These are phyloP conservation scores for Pan paniscus DNA, from an alignment of 2,113 vertebrate species.

Conservation along the genomic window DNA sequence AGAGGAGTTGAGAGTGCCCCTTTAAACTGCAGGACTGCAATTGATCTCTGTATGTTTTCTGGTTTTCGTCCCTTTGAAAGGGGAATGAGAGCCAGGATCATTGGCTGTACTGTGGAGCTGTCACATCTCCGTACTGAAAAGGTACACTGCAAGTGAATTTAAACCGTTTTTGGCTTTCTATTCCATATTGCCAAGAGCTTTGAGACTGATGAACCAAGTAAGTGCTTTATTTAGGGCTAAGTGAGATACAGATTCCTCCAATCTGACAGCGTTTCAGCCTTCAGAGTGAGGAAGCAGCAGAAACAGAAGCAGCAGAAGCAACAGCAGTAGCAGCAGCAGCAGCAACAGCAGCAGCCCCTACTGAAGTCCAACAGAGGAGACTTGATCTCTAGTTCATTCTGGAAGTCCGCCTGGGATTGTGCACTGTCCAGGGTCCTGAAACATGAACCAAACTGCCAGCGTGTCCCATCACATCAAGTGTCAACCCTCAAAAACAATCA, in stretches of 20 bases:
- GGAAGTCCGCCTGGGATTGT: slow-evolving; percentile 53
- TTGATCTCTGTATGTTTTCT: slow-evolving; percentile 76
- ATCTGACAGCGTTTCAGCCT: slow-evolving; percentile 70
- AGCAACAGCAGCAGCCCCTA: slow-evolving; percentile 49
- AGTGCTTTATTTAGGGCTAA: slow-evolving; percentile 75
- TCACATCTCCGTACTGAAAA: slow-evolving; percentile 75
- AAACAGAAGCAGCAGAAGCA: slow-evolving; percentile 49
- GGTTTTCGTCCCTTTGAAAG: slow-evolving; percentile 72
- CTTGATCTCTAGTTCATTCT: not conserved
- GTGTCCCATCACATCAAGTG: slow-evolving; percentile 93
- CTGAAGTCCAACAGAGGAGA: slow-evolving; percentile 62
- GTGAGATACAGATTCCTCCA: slow-evolving; percentile 67
- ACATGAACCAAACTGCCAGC: slow-evolving; percentile 93
- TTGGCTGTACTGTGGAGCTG: slow-evolving; percentile 75
- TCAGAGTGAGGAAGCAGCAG: slow-evolving; percentile 70
- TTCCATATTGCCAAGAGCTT: slow-evolving; percentile 55
- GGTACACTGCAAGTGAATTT: slow-evolving; percentile 72
- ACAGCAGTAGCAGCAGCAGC: slow-evolving; percentile 39
- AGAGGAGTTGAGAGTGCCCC: slow-evolving; percentile 27
- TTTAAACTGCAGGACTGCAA: slow-evolving; percentile 76
- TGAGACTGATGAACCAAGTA: slow-evolving; percentile 72
- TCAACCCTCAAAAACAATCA: slow-evolving; percentile 88
- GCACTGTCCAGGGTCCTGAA: slow-evolving; percentile 81
- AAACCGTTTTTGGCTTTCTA: slow-evolving; percentile 68
- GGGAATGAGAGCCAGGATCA: slow-evolving; percentile 71